A percentile compares a stretch with the other conserved stretches of the same genome.
phyloP scores from a whole-genome alignment of 2,888 invertebrate species.

The Ophion ventricosus region DNA sequence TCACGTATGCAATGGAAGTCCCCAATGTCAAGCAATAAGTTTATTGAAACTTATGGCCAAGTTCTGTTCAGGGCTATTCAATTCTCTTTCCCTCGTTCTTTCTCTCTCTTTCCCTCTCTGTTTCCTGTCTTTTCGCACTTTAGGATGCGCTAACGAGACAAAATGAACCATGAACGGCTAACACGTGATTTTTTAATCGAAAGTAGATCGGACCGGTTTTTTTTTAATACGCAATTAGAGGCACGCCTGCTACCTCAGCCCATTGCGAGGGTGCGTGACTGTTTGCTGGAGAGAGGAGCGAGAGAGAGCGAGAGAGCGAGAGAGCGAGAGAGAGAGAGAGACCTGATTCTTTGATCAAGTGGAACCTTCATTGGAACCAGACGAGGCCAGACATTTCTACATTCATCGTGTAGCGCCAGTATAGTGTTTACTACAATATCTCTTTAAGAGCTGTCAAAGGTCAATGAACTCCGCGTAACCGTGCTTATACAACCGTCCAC shows the following conservation, averaged over 20 bases:
- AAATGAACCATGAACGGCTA: conserved; percentile 3
- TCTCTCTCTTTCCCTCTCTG: not conserved
- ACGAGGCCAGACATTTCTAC: conserved; percentile 48
- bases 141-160: conserved; percentile 15
- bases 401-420: conserved; percentile 1
- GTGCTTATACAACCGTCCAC: not conserved
- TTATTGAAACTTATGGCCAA: conserved; percentile 20
- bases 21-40: conserved; percentile 31
- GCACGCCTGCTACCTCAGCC: not conserved
- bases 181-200: conserved; percentile 25
- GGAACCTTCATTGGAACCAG: conserved; percentile 57
- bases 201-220: conserved; percentile 57
- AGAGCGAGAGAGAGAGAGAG: not conserved
- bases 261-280: not conserved
- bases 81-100: not conserved
- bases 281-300: not conserved
- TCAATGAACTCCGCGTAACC: conserved; percentile 42
- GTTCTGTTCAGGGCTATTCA: not conserved
- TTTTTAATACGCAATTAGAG: not conserved
- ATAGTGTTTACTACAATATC: conserved; percentile 20
- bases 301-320: not conserved
- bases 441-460: conserved; percentile 39
- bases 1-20: not conserved
- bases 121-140: not conserved
- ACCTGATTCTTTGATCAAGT: conserved; percentile 47